phyloP scores from a whole-genome alignment of 2,797 vertebrate species.

The Sebastes flavidus region DNA sequence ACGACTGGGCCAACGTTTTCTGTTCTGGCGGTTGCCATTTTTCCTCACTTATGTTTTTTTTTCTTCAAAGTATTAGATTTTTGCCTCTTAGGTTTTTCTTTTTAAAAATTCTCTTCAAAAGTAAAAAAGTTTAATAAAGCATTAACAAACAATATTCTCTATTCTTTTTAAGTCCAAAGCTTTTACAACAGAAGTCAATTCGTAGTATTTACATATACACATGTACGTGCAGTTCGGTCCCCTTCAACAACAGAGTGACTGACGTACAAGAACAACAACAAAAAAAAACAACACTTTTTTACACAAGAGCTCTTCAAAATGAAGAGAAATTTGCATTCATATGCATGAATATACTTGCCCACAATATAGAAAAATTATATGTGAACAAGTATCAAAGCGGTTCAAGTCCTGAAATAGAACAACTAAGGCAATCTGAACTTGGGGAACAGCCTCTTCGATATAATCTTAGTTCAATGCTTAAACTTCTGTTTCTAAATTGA shows the following conservation, averaged over 20 bases:
- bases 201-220: constrained; percentile 82
- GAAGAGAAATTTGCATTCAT: constrained; percentile 86
- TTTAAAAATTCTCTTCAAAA: constrained; percentile 75
- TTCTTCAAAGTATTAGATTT: constrained; percentile 56
- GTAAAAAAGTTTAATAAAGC: constrained; percentile 81
- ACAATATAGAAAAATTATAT: constrained; percentile 87
- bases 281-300: constrained; percentile 62
- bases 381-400: constrained; percentile 80
- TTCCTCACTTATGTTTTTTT: constrained; percentile 24
- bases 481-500: constrained; percentile 60
- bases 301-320: constrained; percentile 85
- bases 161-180: constrained; percentile 69
- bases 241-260: constrained; percentile 83
- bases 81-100: constrained; percentile 65
- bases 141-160: constrained; percentile 81
- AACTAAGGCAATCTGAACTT: constrained; percentile 83
- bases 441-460: constrained; percentile 69
- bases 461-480: constrained; percentile 68
- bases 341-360: constrained; percentile 82
- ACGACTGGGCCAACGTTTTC: constrained; percentile 77
- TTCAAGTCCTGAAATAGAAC: constrained; percentile 83
- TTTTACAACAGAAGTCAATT: constrained; percentile 69
- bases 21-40: constrained; percentile 83
- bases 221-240: constrained; percentile 74
- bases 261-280: constrained; percentile 60